Evolutionary conservation across 2,797 vertebrate species (phyloP), one percentile per base, ranked within the genome.

Genomic region (Falco rusticolus): DNA sequence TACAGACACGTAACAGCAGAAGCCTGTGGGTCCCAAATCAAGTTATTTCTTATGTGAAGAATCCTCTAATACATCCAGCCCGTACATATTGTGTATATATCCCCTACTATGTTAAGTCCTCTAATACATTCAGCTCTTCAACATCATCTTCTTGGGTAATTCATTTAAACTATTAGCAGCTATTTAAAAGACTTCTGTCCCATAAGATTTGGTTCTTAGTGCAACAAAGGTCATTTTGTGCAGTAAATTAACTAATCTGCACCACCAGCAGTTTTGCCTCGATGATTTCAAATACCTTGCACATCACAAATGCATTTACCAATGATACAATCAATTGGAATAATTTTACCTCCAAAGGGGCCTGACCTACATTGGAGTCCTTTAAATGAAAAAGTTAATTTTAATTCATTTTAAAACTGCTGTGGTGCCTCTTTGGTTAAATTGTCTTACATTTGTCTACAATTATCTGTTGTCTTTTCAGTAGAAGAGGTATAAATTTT

Each of bases 211-310:
- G 50, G n/a, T 79, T 85, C 50, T 76, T 63, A 18, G 80, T 26
- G 37, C 63, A 47, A 60, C 63, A 92, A 83, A 94, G 93, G 95
- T 92, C 68, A 54, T 79, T 90, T 79, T 71, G 72, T 26, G 80
- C 89, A 68, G 80, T 59, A 76, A 93, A 90, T 88, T 16, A 34
- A 28, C 31, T 59, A 47, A 88, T 76, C 50, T 90, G 76, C 69
- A 56, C 71, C 68, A 54, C 76, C 93, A 92, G 80, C 93, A 76
- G 39, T 88, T 88, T 85, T 90, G 76, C 41, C 63, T 90, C 26
- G 4, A 66, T 79, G 84, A 72, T 83, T 95, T 88, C 84, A 72
- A 88, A 71, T 28, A 13, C 72, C 61, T 82, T 63, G 63, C 63
- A 41, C 53, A 57, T 47, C 60, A 18, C 24, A 90, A 92, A 85